A percentile compares a stretch with the other conserved stretches of the same genome.
Evolutionary conservation across 2,888 invertebrate species (phyloP).

Genomic region (Ectropis crepuscularia): DNA sequence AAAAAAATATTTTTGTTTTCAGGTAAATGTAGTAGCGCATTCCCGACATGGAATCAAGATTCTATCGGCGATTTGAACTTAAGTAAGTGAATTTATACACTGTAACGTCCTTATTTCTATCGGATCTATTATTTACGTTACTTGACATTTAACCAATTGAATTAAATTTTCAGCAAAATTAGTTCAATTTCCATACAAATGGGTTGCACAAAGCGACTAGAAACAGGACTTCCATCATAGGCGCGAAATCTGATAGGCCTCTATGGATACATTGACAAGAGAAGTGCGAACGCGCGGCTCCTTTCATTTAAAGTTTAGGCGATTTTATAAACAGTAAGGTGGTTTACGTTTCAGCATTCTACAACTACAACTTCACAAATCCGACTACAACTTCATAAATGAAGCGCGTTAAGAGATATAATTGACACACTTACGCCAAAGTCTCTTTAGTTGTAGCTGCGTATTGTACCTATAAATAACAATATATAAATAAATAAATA

Average conservation of each 20-base stretch:
- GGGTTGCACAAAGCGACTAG: slow-evolving; percentile 32
- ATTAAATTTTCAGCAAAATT: slow-evolving; percentile 7
- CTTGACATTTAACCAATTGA: slow-evolving; percentile 16
- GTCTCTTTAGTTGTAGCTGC: too few species aligned
- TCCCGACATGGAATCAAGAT: background rate
- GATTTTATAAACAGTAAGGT: slow-evolving; percentile 23
- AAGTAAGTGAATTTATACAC: background rate
- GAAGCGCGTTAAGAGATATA: too few species aligned
- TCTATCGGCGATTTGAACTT: background rate
- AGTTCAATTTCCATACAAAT: slow-evolving; percentile 23
- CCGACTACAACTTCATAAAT: too few species aligned
- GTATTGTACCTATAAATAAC: too few species aligned
- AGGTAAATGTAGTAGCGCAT: background rate
- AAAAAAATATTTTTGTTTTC: slow-evolving; percentile 2
- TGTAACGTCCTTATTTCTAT: background rate
- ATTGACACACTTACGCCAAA: too few species aligned
- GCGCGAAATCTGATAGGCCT: slow-evolving; percentile 72
- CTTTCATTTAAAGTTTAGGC: slow-evolving; percentile 69
- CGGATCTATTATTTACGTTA: background rate
- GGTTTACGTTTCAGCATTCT: background rate
- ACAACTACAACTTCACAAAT: too few species aligned
- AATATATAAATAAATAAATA: too few species aligned
- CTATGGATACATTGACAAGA: slow-evolving; percentile 65
- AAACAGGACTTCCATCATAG: slow-evolving; percentile 59
- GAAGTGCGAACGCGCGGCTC: slow-evolving; percentile 67